phyloP scores from a whole-genome alignment of 2,797 vertebrate genomes.

The Poeciliopsis gracilis region DNA sequence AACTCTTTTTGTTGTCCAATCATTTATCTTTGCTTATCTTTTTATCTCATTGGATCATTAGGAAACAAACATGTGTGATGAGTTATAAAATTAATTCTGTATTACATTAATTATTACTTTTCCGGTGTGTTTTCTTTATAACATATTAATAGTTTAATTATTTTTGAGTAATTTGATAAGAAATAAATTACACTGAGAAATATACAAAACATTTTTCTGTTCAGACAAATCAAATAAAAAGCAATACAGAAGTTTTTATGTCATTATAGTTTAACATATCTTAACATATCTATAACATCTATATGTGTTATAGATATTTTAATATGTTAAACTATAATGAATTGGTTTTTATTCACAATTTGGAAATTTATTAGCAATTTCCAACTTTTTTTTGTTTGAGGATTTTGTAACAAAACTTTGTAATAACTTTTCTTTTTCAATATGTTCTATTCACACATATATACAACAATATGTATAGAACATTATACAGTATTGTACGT shows the following conservation, averaged over 20 bases:
- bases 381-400: background rate
- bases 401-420: background rate
- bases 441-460: background rate
- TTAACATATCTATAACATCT: no score
- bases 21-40: background rate
- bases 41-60: background rate
- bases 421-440: background rate
- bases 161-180: background rate
- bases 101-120: background rate
- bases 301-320: no score
- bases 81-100: no score
- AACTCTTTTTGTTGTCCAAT: background rate
- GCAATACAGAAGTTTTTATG: background rate
- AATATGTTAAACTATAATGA: background rate
- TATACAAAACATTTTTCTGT: background rate
- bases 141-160: background rate
- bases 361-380: no score
- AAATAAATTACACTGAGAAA: background rate
- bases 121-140: background rate
- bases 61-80: background rate
- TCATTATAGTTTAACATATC: background rate
- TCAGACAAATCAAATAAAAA: background rate
- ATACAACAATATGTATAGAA: no score
- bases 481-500: no score
- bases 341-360: background rate